Base-by-base conservation (phyloP, 2,888 invertebrate genomes). In the Lymantria monacha region DNA sequence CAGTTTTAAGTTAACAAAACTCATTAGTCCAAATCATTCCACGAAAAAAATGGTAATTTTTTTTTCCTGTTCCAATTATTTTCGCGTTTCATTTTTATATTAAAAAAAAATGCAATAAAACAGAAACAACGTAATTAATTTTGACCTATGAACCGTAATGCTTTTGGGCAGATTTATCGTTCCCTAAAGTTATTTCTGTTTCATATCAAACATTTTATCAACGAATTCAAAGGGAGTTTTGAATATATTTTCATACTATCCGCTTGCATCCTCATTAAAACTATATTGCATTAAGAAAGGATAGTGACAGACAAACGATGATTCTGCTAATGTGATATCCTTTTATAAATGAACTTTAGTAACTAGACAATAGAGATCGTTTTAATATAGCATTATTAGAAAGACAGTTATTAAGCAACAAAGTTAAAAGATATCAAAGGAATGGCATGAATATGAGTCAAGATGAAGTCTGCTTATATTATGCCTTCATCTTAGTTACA, bases 381-480 rank as follows among this genome's bases (percentile, higher is more conserved):
- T 46, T 55, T 56, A 41, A 44, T 42, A 44, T 44, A 33, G 0
- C 13, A 38, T 7, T n/a, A 10, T n/a, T 8, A n/a, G 12, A 11
- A 2, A n/a, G n/a, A n/a, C 3, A 2, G 45, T 55, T 51, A 46
- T 54, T 53, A 50, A 30, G 54, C 55, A 57, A 65, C 69, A 74
- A 73, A 75, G 74, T 78, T 70, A 70, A 66, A 57, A 60, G 62
- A 64, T 59, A 69, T 72, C 78, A 78, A 77, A 78, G 69, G 69
- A 66, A 64, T 71, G 66, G 66, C 71, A 72, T 70, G 66, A 74
- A 71, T 68, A 69, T 63, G 61, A 59, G 52, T 64, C 72, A 67
- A 72, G 61, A 65, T 62, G 63, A 59, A 61, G 61, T 68, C 75
- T 74, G 76, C 22, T 81, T 79, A 81, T 80, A 81, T 79, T 58